phyloP scores from a whole-genome alignment of 1,140 invertebrate species.

The Phymorhynchus buccinoides region DNA sequence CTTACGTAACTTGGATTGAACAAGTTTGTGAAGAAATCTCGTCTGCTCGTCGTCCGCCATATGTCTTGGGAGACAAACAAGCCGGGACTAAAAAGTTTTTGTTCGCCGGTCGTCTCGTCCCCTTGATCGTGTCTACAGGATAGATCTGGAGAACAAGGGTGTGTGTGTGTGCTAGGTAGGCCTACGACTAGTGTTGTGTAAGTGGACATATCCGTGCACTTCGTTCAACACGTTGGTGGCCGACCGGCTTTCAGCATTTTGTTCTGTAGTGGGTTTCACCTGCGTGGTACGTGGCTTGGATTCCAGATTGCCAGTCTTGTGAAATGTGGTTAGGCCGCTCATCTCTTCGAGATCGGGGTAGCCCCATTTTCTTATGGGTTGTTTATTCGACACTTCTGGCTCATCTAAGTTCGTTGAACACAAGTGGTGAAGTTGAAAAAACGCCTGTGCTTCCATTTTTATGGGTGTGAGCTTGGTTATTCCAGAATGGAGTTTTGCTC shows the following conservation, averaged over 20 bases:
- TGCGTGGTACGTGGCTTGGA: neutral
- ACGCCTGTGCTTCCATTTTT: too few species aligned
- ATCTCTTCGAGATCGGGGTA: too few species aligned
- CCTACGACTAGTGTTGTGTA: neutral
- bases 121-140: neutral
- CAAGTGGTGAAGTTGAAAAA: too few species aligned
- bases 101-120: constrained; percentile 1
- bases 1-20: neutral
- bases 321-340: neutral
- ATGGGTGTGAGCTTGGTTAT: too few species aligned
- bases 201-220: neutral
- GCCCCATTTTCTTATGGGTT: too few species aligned
- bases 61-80: neutral
- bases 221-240: neutral
- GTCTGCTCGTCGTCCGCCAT: neutral
- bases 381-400: too few species aligned
- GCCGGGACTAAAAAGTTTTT: neutral
- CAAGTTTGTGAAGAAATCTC: neutral
- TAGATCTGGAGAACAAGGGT: neutral
- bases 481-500: too few species aligned
- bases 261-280: neutral
- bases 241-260: too few species aligned
- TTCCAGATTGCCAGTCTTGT: neutral
- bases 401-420: too few species aligned
- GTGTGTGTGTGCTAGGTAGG: too few species aligned